A percentile compares a stretch with the other conserved stretches of the same genome.
These are phyloP conservation scores for Carollia perspicillata DNA, from an alignment of 2,113 vertebrate species.

Conservation along the genomic window DNA sequence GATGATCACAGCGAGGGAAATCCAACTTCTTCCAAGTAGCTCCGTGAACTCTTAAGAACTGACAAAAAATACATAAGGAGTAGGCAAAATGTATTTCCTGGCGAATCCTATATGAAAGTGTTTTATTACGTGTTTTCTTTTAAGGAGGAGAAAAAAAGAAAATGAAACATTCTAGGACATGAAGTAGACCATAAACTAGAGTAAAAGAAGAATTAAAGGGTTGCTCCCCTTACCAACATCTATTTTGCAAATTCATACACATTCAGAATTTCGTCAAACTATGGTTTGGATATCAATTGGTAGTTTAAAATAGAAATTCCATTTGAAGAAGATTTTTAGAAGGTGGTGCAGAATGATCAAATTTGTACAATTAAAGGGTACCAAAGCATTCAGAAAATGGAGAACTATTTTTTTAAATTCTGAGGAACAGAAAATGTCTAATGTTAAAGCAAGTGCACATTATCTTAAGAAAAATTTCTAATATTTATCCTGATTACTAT, in stretches of 20 bases:
- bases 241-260: neutral
- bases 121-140: neutral
- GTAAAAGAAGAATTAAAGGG: neutral
- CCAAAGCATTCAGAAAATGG: neutral
- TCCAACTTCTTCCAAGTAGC: neutral
- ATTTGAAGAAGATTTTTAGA: neutral
- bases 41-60: neutral
- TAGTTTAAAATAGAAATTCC: constrained; percentile 18
- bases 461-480: neutral
- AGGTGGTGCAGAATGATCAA: neutral
- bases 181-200: fast-evolving
- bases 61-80: neutral
- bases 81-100: neutral
- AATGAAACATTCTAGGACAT: neutral
- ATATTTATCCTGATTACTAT: neutral
- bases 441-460: neutral
- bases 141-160: neutral
- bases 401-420: neutral
- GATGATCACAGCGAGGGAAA: neutral
- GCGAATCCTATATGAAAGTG: neutral
- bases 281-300: neutral
- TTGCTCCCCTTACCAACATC: neutral
- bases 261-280: neutral
- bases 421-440: neutral
- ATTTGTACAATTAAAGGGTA: neutral